A percentile compares a stretch with the other conserved stretches of the same genome.
phyloP scores from a whole-genome alignment of 1,140 invertebrate genomes.

The Zaprionus davidi region DNA sequence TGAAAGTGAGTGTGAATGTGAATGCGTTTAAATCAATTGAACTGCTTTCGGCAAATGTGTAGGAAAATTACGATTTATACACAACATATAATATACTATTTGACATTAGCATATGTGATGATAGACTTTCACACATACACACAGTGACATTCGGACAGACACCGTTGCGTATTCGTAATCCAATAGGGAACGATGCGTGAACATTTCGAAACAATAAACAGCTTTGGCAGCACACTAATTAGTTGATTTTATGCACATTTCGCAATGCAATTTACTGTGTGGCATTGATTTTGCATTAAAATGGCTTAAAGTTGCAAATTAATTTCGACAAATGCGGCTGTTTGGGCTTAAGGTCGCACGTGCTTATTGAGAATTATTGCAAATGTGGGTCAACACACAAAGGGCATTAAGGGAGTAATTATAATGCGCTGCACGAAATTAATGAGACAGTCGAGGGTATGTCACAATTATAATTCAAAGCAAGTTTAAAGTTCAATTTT shows the following conservation, averaged over 20 bases:
- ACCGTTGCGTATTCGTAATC: neutral
- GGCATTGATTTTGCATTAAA: conserved; percentile 59
- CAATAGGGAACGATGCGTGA: conserved; percentile 10
- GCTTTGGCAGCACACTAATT: conserved; percentile 64
- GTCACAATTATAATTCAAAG: neutral
- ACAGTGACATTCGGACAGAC: neutral
- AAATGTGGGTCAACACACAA: neutral
- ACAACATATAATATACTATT: conserved; percentile 25
- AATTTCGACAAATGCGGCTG: neutral
- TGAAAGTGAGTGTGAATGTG: conserved; percentile 16
- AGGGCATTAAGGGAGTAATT: neutral
- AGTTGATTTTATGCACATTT: conserved; percentile 59
- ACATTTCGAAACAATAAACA: conserved; percentile 60
- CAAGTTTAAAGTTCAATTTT: neutral
- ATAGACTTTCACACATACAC: neutral
- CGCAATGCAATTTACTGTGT: conserved; percentile 50
- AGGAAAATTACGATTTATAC: conserved; percentile 36
- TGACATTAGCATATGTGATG: conserved; percentile 25
- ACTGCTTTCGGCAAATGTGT: conserved; percentile 26
- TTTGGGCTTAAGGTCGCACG: neutral
- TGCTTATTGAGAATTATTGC: neutral
- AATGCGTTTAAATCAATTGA: conserved; percentile 52
- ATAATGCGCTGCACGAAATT: neutral
- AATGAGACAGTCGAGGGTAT: neutral
- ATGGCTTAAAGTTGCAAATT: conserved; percentile 20